Conservation (phyloP, 53 echinoderm and acorn worm genomes). For the Pentamera pediparva region DNA sequence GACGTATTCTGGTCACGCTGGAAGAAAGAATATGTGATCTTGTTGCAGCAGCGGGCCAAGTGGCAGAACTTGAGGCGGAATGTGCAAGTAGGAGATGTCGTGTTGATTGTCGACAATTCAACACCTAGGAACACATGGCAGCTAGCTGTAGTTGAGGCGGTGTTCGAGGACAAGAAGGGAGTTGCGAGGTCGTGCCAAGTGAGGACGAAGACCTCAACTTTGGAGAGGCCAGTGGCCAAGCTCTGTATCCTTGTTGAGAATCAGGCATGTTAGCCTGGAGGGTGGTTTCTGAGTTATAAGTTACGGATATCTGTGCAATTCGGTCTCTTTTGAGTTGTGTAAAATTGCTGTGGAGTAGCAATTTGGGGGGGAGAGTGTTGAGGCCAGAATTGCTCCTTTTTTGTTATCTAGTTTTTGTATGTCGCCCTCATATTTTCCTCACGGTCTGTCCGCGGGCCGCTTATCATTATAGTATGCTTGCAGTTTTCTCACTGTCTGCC, state of each 20-base stretch:
- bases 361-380: too few species aligned
- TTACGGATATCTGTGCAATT: too few species aligned
- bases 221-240: slow-evolving; percentile 13
- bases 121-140: slow-evolving; percentile 28
- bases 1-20: slow-evolving; percentile 48
- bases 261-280: neutral
- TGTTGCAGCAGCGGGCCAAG: slow-evolving; percentile 43
- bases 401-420: too few species aligned
- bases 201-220: neutral
- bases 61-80: slow-evolving; percentile 27
- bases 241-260: slow-evolving; percentile 18
- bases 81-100: slow-evolving; percentile 35
- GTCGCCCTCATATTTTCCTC: too few species aligned
- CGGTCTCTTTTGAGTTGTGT: too few species aligned
- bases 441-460: too few species aligned
- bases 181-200: slow-evolving; percentile 13
- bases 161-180: slow-evolving; percentile 36
- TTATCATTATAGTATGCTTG: too few species aligned
- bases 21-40: slow-evolving; percentile 31
- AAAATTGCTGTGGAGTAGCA: too few species aligned
- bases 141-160: slow-evolving; percentile 27
- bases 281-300: too few species aligned
- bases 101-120: slow-evolving; percentile 39
- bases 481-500: too few species aligned
- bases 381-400: too few species aligned